Evolutionary conservation across 2,888 invertebrate species (phyloP).

Genomic region (Acleris emargana): DNA sequence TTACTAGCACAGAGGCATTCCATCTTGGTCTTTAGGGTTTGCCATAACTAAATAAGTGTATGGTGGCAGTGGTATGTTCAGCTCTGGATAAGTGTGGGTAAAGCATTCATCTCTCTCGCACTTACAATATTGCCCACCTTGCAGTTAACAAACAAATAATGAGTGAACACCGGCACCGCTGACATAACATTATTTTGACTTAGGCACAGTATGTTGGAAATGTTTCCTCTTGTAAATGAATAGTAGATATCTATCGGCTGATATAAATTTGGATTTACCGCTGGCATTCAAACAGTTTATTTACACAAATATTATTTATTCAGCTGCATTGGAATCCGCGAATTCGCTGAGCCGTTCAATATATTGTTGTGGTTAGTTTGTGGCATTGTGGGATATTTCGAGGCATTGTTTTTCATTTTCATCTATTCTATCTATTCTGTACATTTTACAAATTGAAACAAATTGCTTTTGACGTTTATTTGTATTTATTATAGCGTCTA

Average conservation of each 20-base stretch:
- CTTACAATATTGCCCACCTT: no score
- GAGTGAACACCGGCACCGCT: no score
- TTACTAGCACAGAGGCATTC: no score
- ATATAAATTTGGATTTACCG: not conserved
- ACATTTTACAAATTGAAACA: not conserved
- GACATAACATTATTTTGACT: no score
- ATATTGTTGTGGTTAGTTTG: not conserved
- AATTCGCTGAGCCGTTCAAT: not conserved
- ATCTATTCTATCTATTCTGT: no score
- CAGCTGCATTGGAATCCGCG: conserved; percentile 16
- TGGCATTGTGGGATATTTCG: conserved; percentile 1
- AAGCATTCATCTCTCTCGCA: no score
- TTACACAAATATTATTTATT: conserved; percentile 18
- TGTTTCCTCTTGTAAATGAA: not conserved
- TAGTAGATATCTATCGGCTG: not conserved
- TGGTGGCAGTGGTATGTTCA: no score
- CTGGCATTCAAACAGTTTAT: conserved; percentile 5
- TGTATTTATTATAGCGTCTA: not conserved
- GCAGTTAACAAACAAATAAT: no score
- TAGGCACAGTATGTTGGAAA: no score
- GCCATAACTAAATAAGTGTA: no score
- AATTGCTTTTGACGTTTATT: not conserved
- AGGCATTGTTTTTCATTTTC: conserved; percentile 1
- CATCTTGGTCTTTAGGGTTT: no score
- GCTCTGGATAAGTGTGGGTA: no score